Evolutionary conservation across 2,797 vertebrate species (phyloP), one percentile per base, ranked within the genome.

Genomic region (Simalia tracyae): DNA sequence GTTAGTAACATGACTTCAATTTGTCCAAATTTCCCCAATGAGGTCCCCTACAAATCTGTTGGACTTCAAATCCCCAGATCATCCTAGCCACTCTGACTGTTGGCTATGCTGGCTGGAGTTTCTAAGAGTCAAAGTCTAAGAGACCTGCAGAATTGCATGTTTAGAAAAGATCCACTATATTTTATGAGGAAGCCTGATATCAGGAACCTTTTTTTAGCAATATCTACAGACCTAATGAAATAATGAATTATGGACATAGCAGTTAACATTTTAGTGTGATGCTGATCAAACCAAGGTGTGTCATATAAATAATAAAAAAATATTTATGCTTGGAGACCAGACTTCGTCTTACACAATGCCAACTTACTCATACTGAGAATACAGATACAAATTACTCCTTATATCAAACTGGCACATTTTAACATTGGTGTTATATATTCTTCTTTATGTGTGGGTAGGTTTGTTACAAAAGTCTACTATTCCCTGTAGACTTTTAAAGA

Each of bases 401-500:
- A 90, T 31, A 1, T 24, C 46, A 91, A 93, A 93, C 15, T 17
- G 15, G 56, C 91, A 42, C 42, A 42, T 42, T 42, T 42, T 42
- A 42, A 17, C 81, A 8, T 81, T 89, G 3, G 24, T 76, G 22
- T 14, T 36, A 89, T 59, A 15, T 81, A 2, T 84, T 91, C 84
- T 89, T 9, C 81, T 91, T 88, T n/a, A 87, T 24, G 66, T 15
- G 1, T 15, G 2, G 15, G 50, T 0, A 0, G 84, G 24, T 56
- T 89, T 54, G 66, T 93, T 72, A 92, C 59, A 28, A 92, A 8
- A 68, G 50, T 84, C 92, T 56, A 86, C 36, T 64, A 85, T 91
- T 89, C 6, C 12, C 24, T 86, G 5, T 3, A 91, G 94, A 90
- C 66, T 89, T 61, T 87, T 92, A 93, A n/a, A 60, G 1, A 95